Evolutionary conservation across 1,140 invertebrate genomes (phyloP), one percentile per base, ranked within the genome.

Genomic region (Samia ricini): DNA sequence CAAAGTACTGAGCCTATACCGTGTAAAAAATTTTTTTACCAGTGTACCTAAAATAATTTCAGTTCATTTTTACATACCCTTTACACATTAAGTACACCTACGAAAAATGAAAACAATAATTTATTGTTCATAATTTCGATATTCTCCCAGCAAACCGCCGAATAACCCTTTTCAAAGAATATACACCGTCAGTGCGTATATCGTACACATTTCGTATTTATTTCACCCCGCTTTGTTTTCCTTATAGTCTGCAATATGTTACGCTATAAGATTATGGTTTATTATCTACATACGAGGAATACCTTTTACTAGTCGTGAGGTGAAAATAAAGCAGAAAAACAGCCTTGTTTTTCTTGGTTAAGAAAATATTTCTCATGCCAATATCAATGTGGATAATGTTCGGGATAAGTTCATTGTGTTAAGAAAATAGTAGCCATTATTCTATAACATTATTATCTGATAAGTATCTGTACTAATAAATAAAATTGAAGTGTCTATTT

Each of bases 251-350:
- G 48, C 50, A 54, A 59, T 64, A 59, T 52, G 60, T 66, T 66
- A 26, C 29, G 55, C 20, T 66, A 66, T 66, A 56, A 51, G 64
- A 66, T 66, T 66, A 66, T 66, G 21, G 55, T 66, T 66, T 66
- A 66, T 61, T 57, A 66, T 58, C 54, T 24, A 56, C 54, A 56
- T 24, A 56, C 24, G 24, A 7, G n/a, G 54, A 26, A 56, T 56
- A 26, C 24, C 18, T 56, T 56, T n/a, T 56, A 26, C 24, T 26
- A 56, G 22, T 56, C 21, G 54, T n/a, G 21, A 56, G 54, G 54
- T 56, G 54, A 56, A 56, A 56, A 56, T 56, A 56, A 56, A 56
- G 6, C 18, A 56, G 54, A 29, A 29, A 26, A 26, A 29, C 24
- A 24, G 7, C 54, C 10, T 24, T 24, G 7, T 52, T 21, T n/a